phyloP scores from a whole-genome alignment of 1,140 invertebrate species.

The Atta colombica region DNA sequence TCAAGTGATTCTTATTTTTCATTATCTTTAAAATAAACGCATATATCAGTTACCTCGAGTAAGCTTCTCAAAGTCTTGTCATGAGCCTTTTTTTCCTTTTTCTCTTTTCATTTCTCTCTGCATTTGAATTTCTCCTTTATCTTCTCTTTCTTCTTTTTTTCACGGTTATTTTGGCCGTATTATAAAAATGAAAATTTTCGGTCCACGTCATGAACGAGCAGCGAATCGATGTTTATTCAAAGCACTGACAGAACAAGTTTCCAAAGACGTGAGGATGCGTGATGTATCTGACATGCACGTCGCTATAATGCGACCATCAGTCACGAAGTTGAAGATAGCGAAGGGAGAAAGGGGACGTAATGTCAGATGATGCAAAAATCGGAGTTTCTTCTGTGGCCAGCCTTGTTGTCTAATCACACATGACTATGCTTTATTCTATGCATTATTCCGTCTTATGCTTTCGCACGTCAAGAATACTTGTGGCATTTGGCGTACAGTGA shows the following conservation, averaged over 20 bases:
- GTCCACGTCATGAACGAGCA: background rate
- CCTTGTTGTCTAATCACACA: background rate
- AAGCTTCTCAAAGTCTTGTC: conserved; percentile 18
- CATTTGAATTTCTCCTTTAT: conserved; percentile 57
- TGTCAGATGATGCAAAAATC: background rate
- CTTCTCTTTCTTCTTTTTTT: background rate
- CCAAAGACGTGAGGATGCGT: conserved; percentile 23
- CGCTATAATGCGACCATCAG: conserved; percentile 34
- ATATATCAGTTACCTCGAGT: background rate
- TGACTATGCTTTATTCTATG: conserved; percentile 7
- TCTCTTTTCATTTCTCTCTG: background rate
- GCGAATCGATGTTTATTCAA: conserved; percentile 61
- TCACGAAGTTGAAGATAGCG: conserved; percentile 27
- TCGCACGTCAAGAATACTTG: background rate
- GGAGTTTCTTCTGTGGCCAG: background rate
- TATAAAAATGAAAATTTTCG: conserved; percentile 63
- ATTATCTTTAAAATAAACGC: background rate
- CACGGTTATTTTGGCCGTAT: background rate
- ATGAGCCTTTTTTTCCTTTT: background rate
- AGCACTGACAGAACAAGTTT: conserved; percentile 72
- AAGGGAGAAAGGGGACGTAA: background rate
- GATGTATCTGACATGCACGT: conserved; percentile 27
- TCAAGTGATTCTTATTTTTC: background rate
- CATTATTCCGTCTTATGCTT: conserved; percentile 16
- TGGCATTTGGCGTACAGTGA: background rate